Evolutionary conservation across 2,888 invertebrate species (phyloP), one percentile per base, ranked within the genome.

Genomic region (Hyles lineata): DNA sequence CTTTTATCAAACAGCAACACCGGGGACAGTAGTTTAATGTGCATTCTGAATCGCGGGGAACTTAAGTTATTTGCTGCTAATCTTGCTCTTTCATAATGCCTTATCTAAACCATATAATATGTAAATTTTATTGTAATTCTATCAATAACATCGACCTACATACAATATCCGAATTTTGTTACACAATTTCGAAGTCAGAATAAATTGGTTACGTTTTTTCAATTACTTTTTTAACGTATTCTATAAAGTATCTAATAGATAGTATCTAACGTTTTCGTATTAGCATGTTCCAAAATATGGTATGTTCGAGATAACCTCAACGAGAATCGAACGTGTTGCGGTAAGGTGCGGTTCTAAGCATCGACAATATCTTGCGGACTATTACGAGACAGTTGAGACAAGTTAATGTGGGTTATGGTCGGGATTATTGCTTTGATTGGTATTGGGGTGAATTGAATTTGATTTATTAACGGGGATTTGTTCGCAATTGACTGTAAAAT

Each of bases 111-210:
- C 11, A 23, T 8, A 23, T 43, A 50, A 23, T 43, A 8, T 17
- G 23, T 23, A 50, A 23, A 67, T 50, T 67, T 50, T 50, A 67
- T 67, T 67, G 23, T 50, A 23, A 63, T 67, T 23, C 23, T 15
- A 23, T 67, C 43, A 67, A 67, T 67, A 67, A 43, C 23, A 67
- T 23, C n/a, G 7, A 5, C 11, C 17, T 50, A 43, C 11, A 21
- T 21, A 43, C 2, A n/a, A 4, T 23, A 23, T 43, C 23, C 7
- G 21, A 67, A 67, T 67, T 43, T 9, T 15, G 23, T 67, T 67
- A 23, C 43, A 50, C 6, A 50, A 67, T 67, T 19, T 17, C 67
- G 17, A 50, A 50, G 17, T 23, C 21, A 15, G 11, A 67, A 25
- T 50, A 43, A 50, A 43, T 67, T 50, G 21, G 50, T 67, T 7